Evolutionary conservation across 92 coral and sea anemone species (phyloP).

Genomic region (Pocillopora meandrina): DNA sequence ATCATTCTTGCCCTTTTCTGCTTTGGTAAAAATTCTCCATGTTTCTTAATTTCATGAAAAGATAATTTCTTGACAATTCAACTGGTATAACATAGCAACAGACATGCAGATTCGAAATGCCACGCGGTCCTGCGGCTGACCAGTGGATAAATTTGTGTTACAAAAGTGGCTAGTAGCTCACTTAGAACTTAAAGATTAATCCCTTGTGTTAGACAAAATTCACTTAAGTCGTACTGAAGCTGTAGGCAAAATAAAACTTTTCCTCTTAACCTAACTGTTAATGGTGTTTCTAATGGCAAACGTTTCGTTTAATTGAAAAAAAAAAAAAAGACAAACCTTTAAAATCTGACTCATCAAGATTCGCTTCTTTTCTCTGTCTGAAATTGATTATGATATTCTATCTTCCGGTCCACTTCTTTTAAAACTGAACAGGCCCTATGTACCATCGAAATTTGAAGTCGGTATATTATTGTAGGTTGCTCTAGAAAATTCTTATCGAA

Average conservation of each 20-base stretch:
- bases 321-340: not conserved
- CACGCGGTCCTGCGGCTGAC: not conserved
- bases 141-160: not conserved
- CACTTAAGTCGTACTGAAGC: not conserved
- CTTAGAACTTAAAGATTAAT: not conserved
- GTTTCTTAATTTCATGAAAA: not conserved
- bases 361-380: too few species aligned
- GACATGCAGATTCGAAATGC: not conserved
- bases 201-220: not conserved
- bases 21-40: not conserved
- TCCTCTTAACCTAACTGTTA: not conserved
- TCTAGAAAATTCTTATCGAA: too few species aligned
- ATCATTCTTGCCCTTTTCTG: not conserved
- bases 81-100: not conserved
- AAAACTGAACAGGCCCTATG: too few species aligned
- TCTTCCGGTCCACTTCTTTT: too few species aligned
- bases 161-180: not conserved
- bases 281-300: not conserved
- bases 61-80: not conserved
- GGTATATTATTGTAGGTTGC: too few species aligned
- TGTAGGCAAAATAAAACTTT: not conserved
- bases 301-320: not conserved
- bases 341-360: too few species aligned
- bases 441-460: too few species aligned
- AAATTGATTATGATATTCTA: too few species aligned